Conservation (phyloP, 30 jellyfish, hydroid and myxozoan species). For the Aurelia sp. region DNA sequence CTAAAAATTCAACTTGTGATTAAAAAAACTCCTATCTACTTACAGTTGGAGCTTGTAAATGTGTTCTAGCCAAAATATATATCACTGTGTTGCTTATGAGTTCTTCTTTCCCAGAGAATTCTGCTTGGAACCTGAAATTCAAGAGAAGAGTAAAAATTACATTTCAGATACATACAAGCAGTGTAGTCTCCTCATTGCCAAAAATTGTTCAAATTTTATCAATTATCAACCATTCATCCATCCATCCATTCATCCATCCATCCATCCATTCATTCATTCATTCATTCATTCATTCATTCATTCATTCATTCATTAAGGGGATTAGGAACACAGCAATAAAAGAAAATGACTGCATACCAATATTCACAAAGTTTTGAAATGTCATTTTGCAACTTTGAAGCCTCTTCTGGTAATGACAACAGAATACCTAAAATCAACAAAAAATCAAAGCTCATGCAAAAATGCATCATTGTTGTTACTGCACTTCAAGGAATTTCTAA, state of each 20-base stretch:
- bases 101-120: conserved; percentile 38
- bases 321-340: too few species aligned
- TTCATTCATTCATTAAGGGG: too few species aligned
- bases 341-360: not conserved
- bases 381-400: conserved; percentile 46
- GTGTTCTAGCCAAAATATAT: conserved; percentile 55
- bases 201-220: too few species aligned
- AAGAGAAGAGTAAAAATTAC: not conserved
- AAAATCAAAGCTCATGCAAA: not conserved
- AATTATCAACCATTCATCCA: too few species aligned
- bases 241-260: too few species aligned
- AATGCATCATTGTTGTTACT: too few species aligned
- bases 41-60: conserved; percentile 47
- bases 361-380: conserved; percentile 45
- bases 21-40: not conserved
- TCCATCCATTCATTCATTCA: too few species aligned
- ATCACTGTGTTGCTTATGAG: conserved; percentile 32
- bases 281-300: too few species aligned
- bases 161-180: not conserved
- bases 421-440: conserved; percentile 17
- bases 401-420: conserved; percentile 45
- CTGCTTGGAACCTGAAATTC: conserved; percentile 44
- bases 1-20: too few species aligned
- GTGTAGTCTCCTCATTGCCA: too few species aligned
- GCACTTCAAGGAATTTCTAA: too few species aligned